Evolutionary conservation across 2,113 vertebrate species (phyloP).

Genomic region (Hirundichthys speculiger): DNA sequence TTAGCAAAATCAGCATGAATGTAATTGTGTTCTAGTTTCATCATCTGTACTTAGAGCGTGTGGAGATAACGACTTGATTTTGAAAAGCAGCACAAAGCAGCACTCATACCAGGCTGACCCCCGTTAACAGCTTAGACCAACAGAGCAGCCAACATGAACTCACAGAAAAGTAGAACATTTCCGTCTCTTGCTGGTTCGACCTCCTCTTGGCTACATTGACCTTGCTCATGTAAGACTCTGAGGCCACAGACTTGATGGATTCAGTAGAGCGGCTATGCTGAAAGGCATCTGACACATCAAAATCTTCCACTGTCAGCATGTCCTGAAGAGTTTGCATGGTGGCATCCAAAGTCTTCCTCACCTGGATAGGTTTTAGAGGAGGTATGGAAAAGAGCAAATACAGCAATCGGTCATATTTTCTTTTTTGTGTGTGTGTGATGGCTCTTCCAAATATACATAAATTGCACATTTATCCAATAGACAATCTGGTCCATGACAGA

Average conservation of each 20-base stretch:
- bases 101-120: neutral
- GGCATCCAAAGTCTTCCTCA: slow-evolving; percentile 96
- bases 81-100: neutral
- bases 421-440: no score
- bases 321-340: slow-evolving; percentile 98
- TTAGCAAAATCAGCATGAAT: slow-evolving; percentile 23
- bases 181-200: slow-evolving; percentile 96
- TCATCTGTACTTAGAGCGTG: slow-evolving; percentile 20
- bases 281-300: slow-evolving; percentile 97
- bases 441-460: no score
- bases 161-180: slow-evolving; percentile 97
- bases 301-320: slow-evolving; percentile 98
- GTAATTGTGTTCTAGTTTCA: no score
- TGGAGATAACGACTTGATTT: neutral
- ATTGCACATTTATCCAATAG: no score
- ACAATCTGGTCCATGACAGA: slow-evolving; percentile 1
- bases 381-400: neutral
- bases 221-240: slow-evolving; percentile 98
- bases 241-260: slow-evolving; percentile 93
- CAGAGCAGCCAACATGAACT: slow-evolving; percentile 62
- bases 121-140: neutral
- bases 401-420: neutral
- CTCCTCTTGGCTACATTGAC: slow-evolving; percentile 94
- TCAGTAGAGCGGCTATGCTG: slow-evolving; percentile 98
- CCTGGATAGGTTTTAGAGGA: slow-evolving; percentile 73